These are phyloP conservation scores for Syndactyla subalaris DNA, from an alignment of 2,797 vertebrate species.

Conservation along the genomic window DNA sequence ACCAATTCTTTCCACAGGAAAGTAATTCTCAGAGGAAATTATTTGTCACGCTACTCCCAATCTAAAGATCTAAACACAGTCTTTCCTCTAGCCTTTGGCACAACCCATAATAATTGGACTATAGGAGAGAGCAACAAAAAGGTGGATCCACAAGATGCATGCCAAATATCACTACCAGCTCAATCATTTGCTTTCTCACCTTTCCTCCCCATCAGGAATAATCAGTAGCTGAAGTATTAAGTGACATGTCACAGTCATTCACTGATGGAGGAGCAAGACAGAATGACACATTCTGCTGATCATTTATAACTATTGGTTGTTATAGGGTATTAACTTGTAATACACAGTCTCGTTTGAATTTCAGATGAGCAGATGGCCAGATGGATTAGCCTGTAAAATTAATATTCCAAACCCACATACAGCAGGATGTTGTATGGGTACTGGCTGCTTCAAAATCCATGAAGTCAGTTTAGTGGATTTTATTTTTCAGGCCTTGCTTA, in stretches of 20 bases:
- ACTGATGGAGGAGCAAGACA: conserved; percentile 15
- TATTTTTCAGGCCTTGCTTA: background rate
- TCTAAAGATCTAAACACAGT: conserved; percentile 67
- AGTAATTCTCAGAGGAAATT: conserved; percentile 70
- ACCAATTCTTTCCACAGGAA: conserved; percentile 68
- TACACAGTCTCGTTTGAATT: conserved; percentile 53
- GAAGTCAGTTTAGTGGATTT: background rate
- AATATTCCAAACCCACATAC: conserved; percentile 34
- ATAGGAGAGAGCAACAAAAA: conserved; percentile 52
- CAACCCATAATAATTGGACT: conserved; percentile 65
- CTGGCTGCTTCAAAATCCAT: background rate
- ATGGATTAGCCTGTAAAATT: conserved; percentile 60
- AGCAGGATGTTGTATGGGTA: background rate
- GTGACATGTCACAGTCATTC: conserved; percentile 25
- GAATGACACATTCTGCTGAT: conserved; percentile 35
- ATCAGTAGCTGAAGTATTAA: conserved; percentile 51
- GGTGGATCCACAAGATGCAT: conserved; percentile 32
- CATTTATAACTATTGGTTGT: conserved; percentile 33
- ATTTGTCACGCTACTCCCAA: conserved; percentile 65
- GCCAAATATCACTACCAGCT: conserved; percentile 45
- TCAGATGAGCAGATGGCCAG: conserved; percentile 58
- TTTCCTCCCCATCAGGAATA: conserved; percentile 34
- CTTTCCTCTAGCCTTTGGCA: conserved; percentile 69
- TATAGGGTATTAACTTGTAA: conserved; percentile 9
- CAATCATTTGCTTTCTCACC: conserved; percentile 41